Conservation (phyloP, 2,797 vertebrate species). For the Masticophis lateralis region DNA sequence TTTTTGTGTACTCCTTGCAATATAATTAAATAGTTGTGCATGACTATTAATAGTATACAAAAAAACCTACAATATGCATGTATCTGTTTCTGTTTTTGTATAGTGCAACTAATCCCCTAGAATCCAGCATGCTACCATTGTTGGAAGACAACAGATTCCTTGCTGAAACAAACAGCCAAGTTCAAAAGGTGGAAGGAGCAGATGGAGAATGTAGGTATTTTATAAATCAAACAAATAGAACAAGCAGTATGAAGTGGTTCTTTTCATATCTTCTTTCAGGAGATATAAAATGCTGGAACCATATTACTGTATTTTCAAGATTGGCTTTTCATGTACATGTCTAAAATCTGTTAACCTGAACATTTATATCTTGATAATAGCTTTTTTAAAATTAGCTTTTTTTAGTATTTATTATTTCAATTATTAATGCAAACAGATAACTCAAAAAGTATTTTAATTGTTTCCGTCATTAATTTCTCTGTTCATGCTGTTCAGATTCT, state of each 20-base stretch:
- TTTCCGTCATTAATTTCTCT: neutral
- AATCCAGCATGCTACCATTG: constrained; percentile 27
- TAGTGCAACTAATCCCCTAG: constrained; percentile 45
- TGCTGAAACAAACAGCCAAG: constrained; percentile 32
- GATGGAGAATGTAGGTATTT: constrained; percentile 58
- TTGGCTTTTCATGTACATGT: neutral
- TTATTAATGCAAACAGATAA: neutral
- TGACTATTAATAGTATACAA: neutral
- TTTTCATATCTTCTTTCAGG: neutral
- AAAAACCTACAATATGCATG: neutral
- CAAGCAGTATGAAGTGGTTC: neutral
- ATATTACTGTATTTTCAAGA: neutral
- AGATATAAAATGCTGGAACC: neutral
- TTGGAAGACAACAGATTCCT: constrained; percentile 43
- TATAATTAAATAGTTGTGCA: neutral
- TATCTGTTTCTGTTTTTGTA: constrained; percentile 17
- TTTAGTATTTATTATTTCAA: neutral
- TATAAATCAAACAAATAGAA: constrained; percentile 3
- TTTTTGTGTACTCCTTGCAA: neutral
- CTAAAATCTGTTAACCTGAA: neutral
- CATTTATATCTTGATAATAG: neutral
- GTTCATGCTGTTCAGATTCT: neutral
- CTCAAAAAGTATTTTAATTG: neutral
- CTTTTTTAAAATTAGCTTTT: neutral
- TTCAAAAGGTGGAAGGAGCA: neutral